These are phyloP conservation scores for Lasioglossum lativentre DNA, from an alignment of 2,888 invertebrate genomes.

Conservation along the genomic window DNA sequence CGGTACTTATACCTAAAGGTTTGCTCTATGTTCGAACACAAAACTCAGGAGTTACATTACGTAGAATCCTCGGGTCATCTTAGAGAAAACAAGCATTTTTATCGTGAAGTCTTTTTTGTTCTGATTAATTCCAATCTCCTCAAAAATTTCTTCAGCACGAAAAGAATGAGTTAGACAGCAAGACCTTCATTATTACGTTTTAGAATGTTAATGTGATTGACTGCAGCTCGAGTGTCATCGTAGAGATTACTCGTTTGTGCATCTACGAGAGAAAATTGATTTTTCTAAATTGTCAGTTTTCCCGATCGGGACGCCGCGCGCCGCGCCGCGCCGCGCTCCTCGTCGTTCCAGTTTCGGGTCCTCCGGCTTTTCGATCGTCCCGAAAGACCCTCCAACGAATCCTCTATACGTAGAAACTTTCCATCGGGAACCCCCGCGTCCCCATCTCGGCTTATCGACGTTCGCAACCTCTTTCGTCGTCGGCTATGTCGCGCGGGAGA, in stretches of 20 bases:
- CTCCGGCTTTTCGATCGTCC: constrained; percentile 7
- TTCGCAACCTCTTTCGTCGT: neutral
- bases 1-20: too few species aligned
- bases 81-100: too few species aligned
- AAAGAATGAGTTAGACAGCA: too few species aligned
- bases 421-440: constrained; percentile 12
- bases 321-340: too few species aligned
- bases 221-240: neutral
- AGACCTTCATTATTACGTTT: neutral
- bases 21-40: too few species aligned
- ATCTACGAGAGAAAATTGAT: neutral
- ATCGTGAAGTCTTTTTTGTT: too few species aligned
- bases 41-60: too few species aligned
- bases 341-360: constrained; percentile 12
- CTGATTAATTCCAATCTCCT: too few species aligned
- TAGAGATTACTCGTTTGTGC: neutral
- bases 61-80: too few species aligned
- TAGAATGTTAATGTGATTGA: neutral
- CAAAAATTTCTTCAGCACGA: too few species aligned
- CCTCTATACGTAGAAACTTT: constrained; percentile 44
- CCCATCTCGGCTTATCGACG: constrained; percentile 14
- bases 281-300: neutral
- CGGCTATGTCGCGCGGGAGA: neutral
- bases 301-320: neutral
- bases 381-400: constrained; percentile 20